A percentile compares a stretch with the other conserved stretches of the same genome.
These are phyloP conservation scores for Shinisaurus crocodilurus DNA, from an alignment of 2,113 vertebrate species.

Conservation along the genomic window DNA sequence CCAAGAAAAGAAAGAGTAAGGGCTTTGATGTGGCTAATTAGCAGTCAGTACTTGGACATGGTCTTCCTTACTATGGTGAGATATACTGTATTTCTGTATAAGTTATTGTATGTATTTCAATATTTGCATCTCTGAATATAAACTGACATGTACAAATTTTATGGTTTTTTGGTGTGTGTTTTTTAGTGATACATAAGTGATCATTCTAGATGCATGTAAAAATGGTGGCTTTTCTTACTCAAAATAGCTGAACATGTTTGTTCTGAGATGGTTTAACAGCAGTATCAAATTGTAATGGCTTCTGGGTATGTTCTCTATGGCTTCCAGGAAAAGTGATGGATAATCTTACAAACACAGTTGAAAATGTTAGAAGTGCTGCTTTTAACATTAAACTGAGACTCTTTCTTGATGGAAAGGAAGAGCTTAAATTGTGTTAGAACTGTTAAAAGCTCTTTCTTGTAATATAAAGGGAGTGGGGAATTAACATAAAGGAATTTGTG, in stretches of 20 bases:
- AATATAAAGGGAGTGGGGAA: not conserved
- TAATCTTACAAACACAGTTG: not conserved
- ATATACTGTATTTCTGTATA: not conserved
- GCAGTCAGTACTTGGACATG: not conserved
- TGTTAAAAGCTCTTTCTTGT: not conserved
- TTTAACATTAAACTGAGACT: not conserved
- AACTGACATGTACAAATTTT: not conserved
- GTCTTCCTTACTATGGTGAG: not conserved
- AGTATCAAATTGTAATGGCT: not conserved
- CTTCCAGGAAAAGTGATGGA: not conserved
- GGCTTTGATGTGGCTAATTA: no score
- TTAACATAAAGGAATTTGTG: no score
- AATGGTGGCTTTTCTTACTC: not conserved
- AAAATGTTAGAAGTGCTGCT: not conserved
- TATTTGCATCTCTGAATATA: not conserved
- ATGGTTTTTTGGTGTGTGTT: not conserved
- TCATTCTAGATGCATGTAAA: not conserved
- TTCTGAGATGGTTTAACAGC: not conserved
- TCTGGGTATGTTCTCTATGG: not conserved
- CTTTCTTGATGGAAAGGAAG: not conserved
- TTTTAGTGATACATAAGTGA: not conserved
- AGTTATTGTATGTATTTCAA: not conserved
- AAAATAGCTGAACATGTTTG: not conserved
- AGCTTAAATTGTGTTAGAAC: not conserved
- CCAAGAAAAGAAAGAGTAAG: not conserved